Conservation (phyloP, 2,797 vertebrate species). For the Austrolebias charrua region DNA sequence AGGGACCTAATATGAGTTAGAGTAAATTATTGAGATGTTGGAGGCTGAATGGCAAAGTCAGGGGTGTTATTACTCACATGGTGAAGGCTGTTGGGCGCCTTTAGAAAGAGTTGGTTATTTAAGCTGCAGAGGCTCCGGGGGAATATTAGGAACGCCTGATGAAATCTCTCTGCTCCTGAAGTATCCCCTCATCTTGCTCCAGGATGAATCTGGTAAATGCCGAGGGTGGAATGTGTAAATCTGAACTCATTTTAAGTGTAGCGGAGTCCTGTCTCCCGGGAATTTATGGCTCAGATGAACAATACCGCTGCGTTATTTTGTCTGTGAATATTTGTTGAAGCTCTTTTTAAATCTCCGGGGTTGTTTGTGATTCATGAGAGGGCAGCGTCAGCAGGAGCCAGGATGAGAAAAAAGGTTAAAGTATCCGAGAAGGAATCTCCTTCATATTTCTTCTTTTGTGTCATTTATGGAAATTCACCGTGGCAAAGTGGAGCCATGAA, state of each 20-base stretch:
- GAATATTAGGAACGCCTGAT: constrained; percentile 53
- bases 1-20: constrained; percentile 47
- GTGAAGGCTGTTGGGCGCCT: constrained; percentile 41
- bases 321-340: constrained; percentile 23
- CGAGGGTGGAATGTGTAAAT: constrained; percentile 25
- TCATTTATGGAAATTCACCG: constrained; percentile 69
- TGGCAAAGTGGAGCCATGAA: constrained; percentile 52
- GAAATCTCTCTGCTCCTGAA: constrained; percentile 52
- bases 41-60: constrained; percentile 46
- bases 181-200: constrained; percentile 33
- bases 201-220: constrained; percentile 39
- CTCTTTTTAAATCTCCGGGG: constrained; percentile 8
- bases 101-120: constrained; percentile 50
- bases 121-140: constrained; percentile 43
- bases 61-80: constrained; percentile 46
- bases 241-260: constrained; percentile 28
- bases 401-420: constrained; percentile 10
- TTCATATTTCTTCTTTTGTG: constrained; percentile 66
- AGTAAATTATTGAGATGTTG: constrained; percentile 58
- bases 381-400: constrained; percentile 8
- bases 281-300: constrained; percentile 41
- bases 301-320: constrained; percentile 13
- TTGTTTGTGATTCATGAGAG: constrained; percentile 52
- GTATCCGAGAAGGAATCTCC: constrained; percentile 41
- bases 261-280: constrained; percentile 8